Evolutionary conservation across 2,888 invertebrate genomes (phyloP).

Genomic region (Enoplolaimus lenunculus): DNA sequence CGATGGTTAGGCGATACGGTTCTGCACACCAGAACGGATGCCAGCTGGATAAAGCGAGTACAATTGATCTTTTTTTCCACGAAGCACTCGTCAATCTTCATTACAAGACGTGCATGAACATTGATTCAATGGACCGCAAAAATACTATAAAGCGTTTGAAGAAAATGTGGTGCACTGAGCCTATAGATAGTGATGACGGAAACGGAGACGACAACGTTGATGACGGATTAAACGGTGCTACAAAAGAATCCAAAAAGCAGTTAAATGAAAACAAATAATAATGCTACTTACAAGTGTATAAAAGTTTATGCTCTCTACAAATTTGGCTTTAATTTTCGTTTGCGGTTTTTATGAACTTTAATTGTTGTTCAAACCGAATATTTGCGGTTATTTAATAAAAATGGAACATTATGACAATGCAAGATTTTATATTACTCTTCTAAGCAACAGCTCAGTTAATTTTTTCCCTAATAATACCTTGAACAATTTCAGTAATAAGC

Average conservation of each 20-base stretch:
- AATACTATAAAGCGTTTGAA: background rate
- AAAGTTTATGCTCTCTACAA: no score
- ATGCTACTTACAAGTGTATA: no score
- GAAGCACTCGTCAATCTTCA: background rate
- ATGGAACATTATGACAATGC: background rate
- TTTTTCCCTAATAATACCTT: background rate
- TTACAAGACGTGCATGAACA: background rate
- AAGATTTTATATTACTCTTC: slow-evolving; percentile 5
- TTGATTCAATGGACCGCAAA: background rate
- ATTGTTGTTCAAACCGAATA: no score
- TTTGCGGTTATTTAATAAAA: slow-evolving; percentile 1
- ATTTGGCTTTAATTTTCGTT: no score
- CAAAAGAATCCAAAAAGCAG: no score
- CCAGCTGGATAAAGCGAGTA: background rate
- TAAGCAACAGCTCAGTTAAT: background rate
- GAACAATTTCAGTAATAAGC: background rate
- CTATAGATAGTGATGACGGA: background rate
- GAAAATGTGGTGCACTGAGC: background rate
- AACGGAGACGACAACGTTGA: no score
- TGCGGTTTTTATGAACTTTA: no score
- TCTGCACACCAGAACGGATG: slow-evolving; percentile 10
- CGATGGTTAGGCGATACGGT: background rate
- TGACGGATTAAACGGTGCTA: no score
- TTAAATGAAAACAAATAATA: no score
- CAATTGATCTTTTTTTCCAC: background rate